phyloP scores from a whole-genome alignment of 2,888 invertebrate species.

The Nematopogon swammerdamellus region DNA sequence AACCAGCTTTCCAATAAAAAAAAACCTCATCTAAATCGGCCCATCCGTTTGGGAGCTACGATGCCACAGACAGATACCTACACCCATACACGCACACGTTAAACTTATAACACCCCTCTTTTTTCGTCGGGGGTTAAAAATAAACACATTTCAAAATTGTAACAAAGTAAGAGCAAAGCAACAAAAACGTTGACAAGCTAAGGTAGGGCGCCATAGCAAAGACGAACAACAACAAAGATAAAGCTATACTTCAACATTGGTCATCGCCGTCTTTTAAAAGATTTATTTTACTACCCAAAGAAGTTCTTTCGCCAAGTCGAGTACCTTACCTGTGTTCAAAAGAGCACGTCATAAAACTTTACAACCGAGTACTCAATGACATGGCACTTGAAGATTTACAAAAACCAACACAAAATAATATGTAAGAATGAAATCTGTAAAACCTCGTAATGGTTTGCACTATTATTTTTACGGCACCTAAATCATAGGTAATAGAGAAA shows the following conservation, averaged over 20 bases:
- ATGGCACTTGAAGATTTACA: neutral
- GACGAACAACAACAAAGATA: neutral
- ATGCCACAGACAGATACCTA: too few relatives aligned
- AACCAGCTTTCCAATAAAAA: too few relatives aligned
- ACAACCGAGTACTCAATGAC: neutral
- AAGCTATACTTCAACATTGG: neutral
- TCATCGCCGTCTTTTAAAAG: neutral
- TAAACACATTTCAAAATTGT: too few relatives aligned
- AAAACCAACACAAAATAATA: neutral
- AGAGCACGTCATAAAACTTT: neutral
- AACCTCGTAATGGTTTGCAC: neutral
- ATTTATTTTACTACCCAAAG: neutral
- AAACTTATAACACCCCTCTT: too few relatives aligned
- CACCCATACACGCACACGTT: too few relatives aligned
- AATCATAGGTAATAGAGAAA: too few relatives aligned
- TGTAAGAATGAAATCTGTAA: neutral
- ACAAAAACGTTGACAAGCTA: neutral
- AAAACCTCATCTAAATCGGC: too few relatives aligned
- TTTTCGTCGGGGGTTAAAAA: too few relatives aligned
- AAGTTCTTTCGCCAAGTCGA: neutral
- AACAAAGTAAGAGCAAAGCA: too few relatives aligned
- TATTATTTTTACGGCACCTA: too few relatives aligned
- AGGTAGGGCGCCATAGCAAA: neutral
- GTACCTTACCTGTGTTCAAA: neutral
- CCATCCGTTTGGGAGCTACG: too few relatives aligned